Conservation (phyloP, 2,113 vertebrate genomes). For the Heliornis fulica region DNA sequence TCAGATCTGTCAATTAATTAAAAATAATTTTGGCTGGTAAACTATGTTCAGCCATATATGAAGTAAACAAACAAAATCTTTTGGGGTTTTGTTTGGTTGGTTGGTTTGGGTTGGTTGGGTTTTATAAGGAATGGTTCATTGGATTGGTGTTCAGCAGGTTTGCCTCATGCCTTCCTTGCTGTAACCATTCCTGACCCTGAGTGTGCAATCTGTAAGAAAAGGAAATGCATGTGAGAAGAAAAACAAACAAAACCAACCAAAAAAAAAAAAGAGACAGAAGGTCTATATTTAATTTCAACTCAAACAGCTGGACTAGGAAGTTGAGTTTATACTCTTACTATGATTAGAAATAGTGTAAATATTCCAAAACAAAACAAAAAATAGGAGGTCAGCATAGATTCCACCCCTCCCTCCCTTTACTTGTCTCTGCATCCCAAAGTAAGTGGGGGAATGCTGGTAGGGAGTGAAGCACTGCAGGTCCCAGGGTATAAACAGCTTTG, state of each 20-base stretch:
- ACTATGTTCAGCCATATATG: background rate
- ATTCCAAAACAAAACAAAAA: background rate
- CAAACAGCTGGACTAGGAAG: background rate
- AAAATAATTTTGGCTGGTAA: background rate
- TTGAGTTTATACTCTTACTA: background rate
- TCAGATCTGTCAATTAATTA: background rate
- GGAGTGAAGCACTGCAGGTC: background rate
- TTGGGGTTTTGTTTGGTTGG: accelerated
- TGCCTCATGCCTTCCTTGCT: background rate
- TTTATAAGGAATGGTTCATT: background rate
- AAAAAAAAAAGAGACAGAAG: background rate
- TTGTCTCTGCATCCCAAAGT: background rate
- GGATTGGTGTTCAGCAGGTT: background rate
- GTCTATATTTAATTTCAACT: background rate
- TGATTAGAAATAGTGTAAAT: background rate
- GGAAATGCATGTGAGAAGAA: background rate
- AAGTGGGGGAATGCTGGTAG: background rate
- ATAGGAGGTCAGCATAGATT: background rate
- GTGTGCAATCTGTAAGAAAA: background rate
- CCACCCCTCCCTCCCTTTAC: background rate
- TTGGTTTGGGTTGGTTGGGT: background rate
- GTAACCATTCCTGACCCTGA: background rate
- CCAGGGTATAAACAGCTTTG: slow-evolving; percentile 14
- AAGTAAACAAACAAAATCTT: background rate
- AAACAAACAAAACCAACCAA: too few relatives aligned